phyloP scores from a whole-genome alignment of 2,113 vertebrate genomes.

The Passer montanus region DNA sequence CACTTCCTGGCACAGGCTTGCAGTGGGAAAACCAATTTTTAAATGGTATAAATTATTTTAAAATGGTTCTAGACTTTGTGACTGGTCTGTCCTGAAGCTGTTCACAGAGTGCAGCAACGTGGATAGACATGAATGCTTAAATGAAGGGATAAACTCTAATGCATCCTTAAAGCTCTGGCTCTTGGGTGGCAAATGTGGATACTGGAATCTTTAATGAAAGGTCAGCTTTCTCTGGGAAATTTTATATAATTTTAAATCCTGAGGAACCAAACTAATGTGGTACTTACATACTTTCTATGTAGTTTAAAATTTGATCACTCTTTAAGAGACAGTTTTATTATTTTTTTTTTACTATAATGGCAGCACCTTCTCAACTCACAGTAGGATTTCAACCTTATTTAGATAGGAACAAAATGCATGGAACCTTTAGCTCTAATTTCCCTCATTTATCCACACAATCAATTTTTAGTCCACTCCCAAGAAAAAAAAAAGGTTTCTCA shows the following conservation, averaged over 20 bases:
- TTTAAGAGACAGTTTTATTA: neutral
- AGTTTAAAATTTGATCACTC: neutral
- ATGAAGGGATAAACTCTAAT: neutral
- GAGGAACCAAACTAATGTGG: neutral
- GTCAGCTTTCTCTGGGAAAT: neutral
- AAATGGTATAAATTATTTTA: neutral
- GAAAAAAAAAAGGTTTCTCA: neutral
- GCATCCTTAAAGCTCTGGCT: neutral
- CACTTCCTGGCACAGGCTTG: neutral
- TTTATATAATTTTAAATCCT: neutral
- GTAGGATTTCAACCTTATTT: neutral
- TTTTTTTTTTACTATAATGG: neutral
- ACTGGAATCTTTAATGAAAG: neutral
- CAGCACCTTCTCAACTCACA: neutral
- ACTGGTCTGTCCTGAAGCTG: neutral
- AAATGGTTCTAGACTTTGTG: neutral
- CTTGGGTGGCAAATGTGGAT: neutral
- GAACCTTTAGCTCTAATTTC: neutral
- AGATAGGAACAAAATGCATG: neutral
- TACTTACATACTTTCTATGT: neutral
- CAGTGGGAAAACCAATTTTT: neutral
- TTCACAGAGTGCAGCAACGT: neutral
- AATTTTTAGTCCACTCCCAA: neutral
- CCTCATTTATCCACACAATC: neutral
- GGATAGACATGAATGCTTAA: accelerated